Evolutionary conservation across 2,888 invertebrate species (phyloP).

Genomic region (Cosmorhoe ocellata): DNA sequence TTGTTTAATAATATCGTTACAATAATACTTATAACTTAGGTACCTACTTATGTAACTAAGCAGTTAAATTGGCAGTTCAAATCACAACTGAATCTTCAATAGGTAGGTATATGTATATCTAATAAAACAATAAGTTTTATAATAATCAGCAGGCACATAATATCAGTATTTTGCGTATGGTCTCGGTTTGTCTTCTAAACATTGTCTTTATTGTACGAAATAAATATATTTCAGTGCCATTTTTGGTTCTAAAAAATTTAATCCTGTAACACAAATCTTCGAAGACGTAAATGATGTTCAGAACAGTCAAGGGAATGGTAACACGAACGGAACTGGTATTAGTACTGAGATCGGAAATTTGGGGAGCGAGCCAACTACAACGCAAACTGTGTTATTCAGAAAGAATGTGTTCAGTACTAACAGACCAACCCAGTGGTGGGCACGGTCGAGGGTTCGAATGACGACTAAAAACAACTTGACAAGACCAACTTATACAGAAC

Average conservation of each 20-base stretch:
- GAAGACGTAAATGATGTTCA: conserved; percentile 17
- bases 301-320: no score
- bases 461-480: background rate
- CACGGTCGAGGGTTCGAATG: background rate
- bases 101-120: no score
- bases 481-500: background rate
- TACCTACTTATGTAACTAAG: background rate
- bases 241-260: conserved; percentile 47
- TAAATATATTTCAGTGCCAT: conserved; percentile 46
- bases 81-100: no score
- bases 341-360: background rate
- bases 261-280: conserved; percentile 38
- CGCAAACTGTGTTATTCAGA: background rate
- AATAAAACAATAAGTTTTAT: no score
- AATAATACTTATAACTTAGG: background rate
- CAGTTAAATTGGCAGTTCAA: no score
- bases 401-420: background rate
- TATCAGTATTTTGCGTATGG: no score
- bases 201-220: no score
- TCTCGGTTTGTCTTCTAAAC: no score
- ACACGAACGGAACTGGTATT: background rate
- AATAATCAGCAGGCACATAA: no score
- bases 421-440: background rate
- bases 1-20: no score
- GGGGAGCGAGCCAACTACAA: background rate